Evolutionary conservation across 2,797 vertebrate genomes (phyloP).

Genomic region (Poeciliopsis presidionis): DNA sequence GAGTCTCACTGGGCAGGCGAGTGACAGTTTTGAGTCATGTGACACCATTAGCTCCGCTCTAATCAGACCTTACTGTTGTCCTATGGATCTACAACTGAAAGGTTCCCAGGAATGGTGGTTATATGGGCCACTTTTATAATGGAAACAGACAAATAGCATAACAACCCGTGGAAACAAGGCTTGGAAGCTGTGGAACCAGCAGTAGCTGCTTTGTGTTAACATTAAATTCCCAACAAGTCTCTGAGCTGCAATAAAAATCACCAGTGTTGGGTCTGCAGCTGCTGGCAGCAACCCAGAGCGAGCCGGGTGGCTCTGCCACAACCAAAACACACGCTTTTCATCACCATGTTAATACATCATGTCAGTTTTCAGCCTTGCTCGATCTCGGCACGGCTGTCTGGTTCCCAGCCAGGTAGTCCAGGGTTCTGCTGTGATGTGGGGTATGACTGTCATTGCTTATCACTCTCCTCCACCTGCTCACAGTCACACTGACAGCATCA

Average conservation of each 20-base stretch:
- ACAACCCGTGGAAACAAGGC: neutral
- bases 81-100: neutral
- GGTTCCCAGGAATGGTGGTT: neutral
- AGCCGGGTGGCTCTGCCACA: slow-evolving; percentile 27
- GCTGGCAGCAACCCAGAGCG: slow-evolving; percentile 24
- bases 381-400: slow-evolving; percentile 30
- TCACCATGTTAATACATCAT: slow-evolving; percentile 53
- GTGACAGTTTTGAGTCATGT: neutral
- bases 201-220: slow-evolving; percentile 26
- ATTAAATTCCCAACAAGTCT: slow-evolving; percentile 42
- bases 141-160: neutral
- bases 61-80: neutral
- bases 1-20: neutral
- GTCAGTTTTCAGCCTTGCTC: slow-evolving; percentile 48
- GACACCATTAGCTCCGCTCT: neutral
- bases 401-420: slow-evolving; percentile 50
- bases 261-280: slow-evolving; percentile 29
- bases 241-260: slow-evolving; percentile 45
- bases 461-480: slow-evolving; percentile 28
- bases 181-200: slow-evolving; percentile 1
- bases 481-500: neutral
- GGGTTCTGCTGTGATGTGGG: slow-evolving; percentile 18
- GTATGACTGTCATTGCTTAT: slow-evolving; percentile 36
- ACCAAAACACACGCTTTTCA: slow-evolving; percentile 38
- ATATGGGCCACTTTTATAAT: neutral